A percentile compares a stretch with the other conserved stretches of the same genome.
Conservation (phyloP, 2,113 vertebrate species). For the Oreochromis niloticus region DNA sequence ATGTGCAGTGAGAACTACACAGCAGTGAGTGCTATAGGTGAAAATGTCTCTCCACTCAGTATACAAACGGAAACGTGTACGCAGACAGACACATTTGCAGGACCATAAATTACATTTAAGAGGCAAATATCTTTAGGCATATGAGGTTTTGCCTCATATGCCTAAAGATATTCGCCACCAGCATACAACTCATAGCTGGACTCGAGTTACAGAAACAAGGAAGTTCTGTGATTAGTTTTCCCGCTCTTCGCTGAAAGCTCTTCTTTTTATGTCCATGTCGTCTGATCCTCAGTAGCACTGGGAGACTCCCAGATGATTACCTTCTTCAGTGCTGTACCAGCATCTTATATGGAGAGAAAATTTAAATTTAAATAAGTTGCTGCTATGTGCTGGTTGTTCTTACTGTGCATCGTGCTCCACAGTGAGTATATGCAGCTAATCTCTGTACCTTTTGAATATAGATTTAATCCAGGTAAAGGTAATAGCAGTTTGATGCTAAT, state of each 20-base stretch:
- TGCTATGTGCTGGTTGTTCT: background rate
- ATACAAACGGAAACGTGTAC: no score
- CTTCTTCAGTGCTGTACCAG: background rate
- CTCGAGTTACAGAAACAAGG: background rate
- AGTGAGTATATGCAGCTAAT: background rate
- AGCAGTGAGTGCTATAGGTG: no score
- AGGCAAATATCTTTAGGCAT: no score
- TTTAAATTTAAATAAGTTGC: background rate
- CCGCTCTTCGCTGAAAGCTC: background rate
- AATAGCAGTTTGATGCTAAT: background rate
- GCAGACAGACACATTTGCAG: no score
- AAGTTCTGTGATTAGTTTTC: background rate
- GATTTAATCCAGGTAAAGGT: fast-evolving
- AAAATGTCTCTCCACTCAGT: no score
- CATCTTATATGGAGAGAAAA: no score
- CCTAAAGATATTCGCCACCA: background rate
- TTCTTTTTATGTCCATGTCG: fast-evolving
- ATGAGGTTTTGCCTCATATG: background rate
- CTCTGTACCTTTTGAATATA: background rate
- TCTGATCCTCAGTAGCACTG: background rate
- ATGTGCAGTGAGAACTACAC: no score
- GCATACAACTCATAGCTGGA: background rate
- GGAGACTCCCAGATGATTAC: background rate
- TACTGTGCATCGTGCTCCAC: fast-evolving
- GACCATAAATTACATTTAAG: background rate